Conservation (phyloP, 2,888 invertebrate species). For the Punctoribates punctum region DNA sequence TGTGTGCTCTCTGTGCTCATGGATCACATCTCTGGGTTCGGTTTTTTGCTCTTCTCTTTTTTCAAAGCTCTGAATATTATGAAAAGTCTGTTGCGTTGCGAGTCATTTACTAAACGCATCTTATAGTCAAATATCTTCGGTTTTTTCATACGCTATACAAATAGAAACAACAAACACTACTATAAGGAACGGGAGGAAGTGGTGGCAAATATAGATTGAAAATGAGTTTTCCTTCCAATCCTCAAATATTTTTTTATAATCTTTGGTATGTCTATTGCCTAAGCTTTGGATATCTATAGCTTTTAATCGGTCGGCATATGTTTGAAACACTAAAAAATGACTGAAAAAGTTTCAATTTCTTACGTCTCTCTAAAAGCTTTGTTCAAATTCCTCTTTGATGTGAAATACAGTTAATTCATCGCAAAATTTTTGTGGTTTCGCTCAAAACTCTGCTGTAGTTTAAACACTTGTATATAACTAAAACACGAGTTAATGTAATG, state of each 20-base stretch:
- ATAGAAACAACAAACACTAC: constrained; percentile 28
- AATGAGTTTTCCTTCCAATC: neutral
- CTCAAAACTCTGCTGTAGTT: neutral
- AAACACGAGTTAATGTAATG: neutral
- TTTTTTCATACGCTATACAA: neutral
- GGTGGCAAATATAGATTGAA: constrained; percentile 34
- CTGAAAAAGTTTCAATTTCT: neutral
- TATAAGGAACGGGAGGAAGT: neutral
- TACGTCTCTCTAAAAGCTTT: neutral
- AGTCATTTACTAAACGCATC: constrained; percentile 33
- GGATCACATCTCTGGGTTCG: constrained; percentile 18
- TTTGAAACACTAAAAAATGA: constrained; percentile 1
- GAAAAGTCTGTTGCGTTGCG: constrained; percentile 28
- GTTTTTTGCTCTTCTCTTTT: too few species aligned
- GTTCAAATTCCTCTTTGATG: too few species aligned
- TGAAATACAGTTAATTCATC: constrained; percentile 1
- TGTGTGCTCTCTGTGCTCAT: constrained; percentile 25
- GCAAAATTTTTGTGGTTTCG: neutral
- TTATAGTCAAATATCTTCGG: constrained; percentile 32
- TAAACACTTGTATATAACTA: neutral
- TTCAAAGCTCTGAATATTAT: neutral
- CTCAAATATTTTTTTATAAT: neutral
- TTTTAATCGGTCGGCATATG: neutral
- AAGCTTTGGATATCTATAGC: neutral
- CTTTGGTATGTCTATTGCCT: neutral